Evolutionary conservation across 2,113 vertebrate species (phyloP), one percentile per base, ranked within the genome.

Genomic region (Corydoras sp.): DNA sequence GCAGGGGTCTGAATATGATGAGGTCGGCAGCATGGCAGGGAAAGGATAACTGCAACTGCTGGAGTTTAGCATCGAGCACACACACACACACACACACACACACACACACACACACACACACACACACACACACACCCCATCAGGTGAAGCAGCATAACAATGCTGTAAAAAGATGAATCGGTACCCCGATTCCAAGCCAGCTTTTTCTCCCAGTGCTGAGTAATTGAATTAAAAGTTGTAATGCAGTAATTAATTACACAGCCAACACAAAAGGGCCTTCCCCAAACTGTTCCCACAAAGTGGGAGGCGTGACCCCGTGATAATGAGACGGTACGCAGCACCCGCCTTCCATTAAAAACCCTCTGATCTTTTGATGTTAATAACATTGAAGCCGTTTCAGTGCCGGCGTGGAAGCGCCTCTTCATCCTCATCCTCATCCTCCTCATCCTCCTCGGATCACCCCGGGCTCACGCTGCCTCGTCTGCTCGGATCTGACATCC

Each of bases 1-100:
- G 59, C 35, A 51, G 30, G 64, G 64, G 30, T 64, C 30, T n/a
- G 14, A 64, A 73, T 65, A 67, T 73, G 58, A 73, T 61, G 71
- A 73, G 55, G 35, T 69, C 55, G 48, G 56, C 67, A 69, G 55
- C 55, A 59, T 13, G 29, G 10, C 55, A 29, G 32, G 58, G 67
- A 68, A 12, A 69, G 35, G 56, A 50, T 48, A 30, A 69, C 35
- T 29, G 55, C 56, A 69, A 59, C 18, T 12, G 3, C 35, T 49
- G 35, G 15, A 59, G 55, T 68, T 68, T 58, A 59, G 35, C 8
- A 9, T 59, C 55, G 49, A 59, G 55, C 49, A 69, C 58, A 69
- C 56, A 68, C 15, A 68, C 8, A 10, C 54, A 18, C 11, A 56
- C 15, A 10, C 32, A 48, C 61, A 62, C 60, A 35, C 58, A 59